Evolutionary conservation across 2,888 invertebrate genomes (phyloP).

Genomic region (Suillia variegata): DNA sequence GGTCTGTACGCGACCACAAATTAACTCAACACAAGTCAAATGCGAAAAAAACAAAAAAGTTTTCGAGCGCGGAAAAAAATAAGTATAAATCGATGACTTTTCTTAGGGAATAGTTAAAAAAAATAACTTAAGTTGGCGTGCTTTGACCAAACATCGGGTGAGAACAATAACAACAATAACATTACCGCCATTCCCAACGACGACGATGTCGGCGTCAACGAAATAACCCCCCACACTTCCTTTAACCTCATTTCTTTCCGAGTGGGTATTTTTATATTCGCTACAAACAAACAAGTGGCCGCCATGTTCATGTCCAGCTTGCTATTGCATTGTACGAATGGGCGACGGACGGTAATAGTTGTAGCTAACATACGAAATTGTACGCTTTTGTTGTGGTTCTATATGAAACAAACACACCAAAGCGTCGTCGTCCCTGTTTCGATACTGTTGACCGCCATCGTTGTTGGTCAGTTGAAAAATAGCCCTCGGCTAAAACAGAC

Average conservation of each 20-base stretch:
- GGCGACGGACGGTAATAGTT: neutral
- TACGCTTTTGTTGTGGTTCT: conserved; percentile 44
- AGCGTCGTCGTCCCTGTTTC: conserved; percentile 39
- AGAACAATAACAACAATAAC: neutral
- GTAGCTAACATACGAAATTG: neutral
- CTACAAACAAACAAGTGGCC: conserved; percentile 15
- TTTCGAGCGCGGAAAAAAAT: neutral
- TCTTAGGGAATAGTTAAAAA: conserved; percentile 22
- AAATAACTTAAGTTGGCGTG: conserved; percentile 9
- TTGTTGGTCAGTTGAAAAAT: conserved; percentile 53
- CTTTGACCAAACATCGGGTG: conserved; percentile 10
- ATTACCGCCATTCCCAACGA: conserved; percentile 9
- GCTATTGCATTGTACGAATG: neutral
- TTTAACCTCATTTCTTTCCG: conserved; percentile 56
- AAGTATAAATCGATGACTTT: conserved; percentile 45
- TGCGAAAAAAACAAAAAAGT: neutral
- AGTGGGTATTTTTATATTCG: neutral
- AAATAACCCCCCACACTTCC: conserved; percentile 40
- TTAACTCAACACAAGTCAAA: too few relatives aligned
- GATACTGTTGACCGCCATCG: conserved; percentile 23
- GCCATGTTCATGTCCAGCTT: neutral
- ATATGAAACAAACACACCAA: conserved; percentile 7
- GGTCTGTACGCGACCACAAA: too few relatives aligned
- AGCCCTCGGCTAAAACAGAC: conserved; percentile 45
- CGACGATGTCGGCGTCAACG: too few relatives aligned